Conservation (phyloP, 1,140 invertebrate species). For the Drosophila athabasca region DNA sequence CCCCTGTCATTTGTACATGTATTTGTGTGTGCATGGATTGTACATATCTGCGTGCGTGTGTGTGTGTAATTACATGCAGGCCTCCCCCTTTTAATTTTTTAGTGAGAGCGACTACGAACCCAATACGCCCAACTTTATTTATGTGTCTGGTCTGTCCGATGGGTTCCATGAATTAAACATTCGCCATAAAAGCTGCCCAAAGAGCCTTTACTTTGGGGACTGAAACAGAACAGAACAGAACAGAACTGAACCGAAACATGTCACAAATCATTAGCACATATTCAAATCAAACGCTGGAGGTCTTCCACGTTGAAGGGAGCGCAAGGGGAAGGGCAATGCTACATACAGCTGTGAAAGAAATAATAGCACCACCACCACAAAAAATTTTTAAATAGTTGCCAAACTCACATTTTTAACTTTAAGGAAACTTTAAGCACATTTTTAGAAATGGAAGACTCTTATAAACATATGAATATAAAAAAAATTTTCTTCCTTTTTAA, state of each 20-base stretch:
- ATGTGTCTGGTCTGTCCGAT: constrained; percentile 52
- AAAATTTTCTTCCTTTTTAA: too few species aligned
- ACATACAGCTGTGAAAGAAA: too few species aligned
- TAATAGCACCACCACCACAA: too few species aligned
- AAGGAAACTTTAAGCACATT: too few species aligned
- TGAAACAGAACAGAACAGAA: constrained; percentile 14
- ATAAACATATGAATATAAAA: too few species aligned
- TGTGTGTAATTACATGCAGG: constrained; percentile 70
- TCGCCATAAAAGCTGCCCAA: constrained; percentile 50
- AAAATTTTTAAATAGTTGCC: too few species aligned
- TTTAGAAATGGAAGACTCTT: too few species aligned
- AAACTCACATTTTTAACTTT: too few species aligned
- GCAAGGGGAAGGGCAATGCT: constrained; percentile 15
- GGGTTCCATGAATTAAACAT: constrained; percentile 71
- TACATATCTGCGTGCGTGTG: constrained; percentile 12
- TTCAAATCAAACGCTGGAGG: constrained; percentile 59
- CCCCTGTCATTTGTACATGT: constrained; percentile 9
- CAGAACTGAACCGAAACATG: constrained; percentile 48
- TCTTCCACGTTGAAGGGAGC: constrained; percentile 13
- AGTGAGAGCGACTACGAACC: constrained; percentile 61
- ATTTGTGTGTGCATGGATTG: constrained; percentile 2
- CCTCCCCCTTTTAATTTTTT: constrained; percentile 67
- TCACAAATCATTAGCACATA: constrained; percentile 81
- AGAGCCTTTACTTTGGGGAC: constrained; percentile 35
- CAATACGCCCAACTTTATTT: constrained; percentile 68